Percentiles rank a stretch among this genome's conserved stretches.
Conservation (phyloP, 2,888 invertebrate genomes). For the Cantharis rustica region DNA sequence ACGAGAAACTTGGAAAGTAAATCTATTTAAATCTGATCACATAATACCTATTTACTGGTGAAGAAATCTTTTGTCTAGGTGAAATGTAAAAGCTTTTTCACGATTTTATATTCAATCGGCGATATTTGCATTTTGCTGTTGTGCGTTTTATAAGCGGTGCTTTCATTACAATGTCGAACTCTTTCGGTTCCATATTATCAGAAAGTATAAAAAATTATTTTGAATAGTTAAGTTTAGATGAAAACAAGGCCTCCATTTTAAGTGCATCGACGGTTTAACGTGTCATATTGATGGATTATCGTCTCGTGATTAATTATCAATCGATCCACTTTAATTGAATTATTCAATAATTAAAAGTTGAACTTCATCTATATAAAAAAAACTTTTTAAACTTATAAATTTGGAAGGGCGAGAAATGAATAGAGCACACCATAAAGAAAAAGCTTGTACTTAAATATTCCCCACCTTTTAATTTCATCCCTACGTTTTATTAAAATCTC, state of each 20-base stretch:
- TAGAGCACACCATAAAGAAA: neutral
- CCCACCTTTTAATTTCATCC: neutral
- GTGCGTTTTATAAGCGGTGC: neutral
- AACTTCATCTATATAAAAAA: neutral
- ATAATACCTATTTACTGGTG: neutral
- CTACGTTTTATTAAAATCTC: too few relatives aligned
- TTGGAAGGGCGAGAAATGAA: neutral
- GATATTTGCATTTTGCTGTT: neutral
- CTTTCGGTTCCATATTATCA: neutral
- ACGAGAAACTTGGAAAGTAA: neutral
- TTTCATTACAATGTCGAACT: neutral
- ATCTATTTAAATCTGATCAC: neutral
- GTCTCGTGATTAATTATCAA: neutral
- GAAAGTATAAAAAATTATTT: neutral
- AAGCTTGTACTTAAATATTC: neutral
- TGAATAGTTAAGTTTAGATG: neutral
- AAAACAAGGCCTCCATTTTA: neutral
- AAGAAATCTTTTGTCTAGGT: neutral
- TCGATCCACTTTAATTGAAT: neutral
- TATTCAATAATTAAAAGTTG: neutral
- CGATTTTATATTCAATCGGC: neutral
- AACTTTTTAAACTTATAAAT: neutral
- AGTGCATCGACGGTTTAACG: constrained; percentile 1
- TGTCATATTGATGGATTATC: constrained; percentile 29
- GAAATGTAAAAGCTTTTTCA: neutral